Evolutionary conservation across 2,113 vertebrate species (phyloP).

Genomic region (Pedionomus torquatus): DNA sequence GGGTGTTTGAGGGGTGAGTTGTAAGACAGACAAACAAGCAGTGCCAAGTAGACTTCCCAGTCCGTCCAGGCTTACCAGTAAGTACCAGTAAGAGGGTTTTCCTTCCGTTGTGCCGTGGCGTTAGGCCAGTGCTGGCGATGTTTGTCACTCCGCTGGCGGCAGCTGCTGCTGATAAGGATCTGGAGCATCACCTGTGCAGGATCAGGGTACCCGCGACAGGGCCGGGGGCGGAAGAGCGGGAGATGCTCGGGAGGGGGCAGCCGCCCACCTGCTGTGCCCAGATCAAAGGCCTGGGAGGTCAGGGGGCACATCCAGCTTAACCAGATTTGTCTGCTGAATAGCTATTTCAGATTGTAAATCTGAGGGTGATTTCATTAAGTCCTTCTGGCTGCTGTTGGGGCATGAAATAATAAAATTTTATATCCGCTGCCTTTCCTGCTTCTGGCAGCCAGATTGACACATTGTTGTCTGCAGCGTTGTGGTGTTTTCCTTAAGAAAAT

Average conservation of each 20-base stretch:
- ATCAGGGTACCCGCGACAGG: conserved; percentile 62
- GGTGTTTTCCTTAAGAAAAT: conserved; percentile 51
- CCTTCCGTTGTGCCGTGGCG: fast-evolving
- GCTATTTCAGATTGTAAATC: conserved; percentile 86
- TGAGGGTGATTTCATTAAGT: conserved; percentile 83
- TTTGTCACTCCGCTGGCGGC: conserved; percentile 61
- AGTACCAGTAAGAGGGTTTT: neutral
- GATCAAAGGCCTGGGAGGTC: conserved; percentile 82
- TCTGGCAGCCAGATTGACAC: conserved; percentile 77
- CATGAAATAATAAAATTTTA: conserved; percentile 85
- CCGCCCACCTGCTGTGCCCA: conserved; percentile 79
- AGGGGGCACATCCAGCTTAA: conserved; percentile 74
- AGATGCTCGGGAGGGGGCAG: conserved; percentile 74
- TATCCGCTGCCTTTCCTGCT: conserved; percentile 79
- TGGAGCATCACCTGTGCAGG: conserved; percentile 74
- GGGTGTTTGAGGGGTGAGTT: neutral
- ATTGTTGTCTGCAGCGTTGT: conserved; percentile 49
- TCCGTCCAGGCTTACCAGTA: neutral
- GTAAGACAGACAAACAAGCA: neutral
- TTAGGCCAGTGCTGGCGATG: neutral
- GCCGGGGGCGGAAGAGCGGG: conserved; percentile 69
- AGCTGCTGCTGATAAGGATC: conserved; percentile 74
- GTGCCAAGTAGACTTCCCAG: neutral
- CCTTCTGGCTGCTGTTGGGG: conserved; percentile 79
- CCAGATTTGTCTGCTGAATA: conserved; percentile 81